Evolutionary conservation across 92 coral and sea anemone species (phyloP).

Genomic region (Epizoanthus fatuus): DNA sequence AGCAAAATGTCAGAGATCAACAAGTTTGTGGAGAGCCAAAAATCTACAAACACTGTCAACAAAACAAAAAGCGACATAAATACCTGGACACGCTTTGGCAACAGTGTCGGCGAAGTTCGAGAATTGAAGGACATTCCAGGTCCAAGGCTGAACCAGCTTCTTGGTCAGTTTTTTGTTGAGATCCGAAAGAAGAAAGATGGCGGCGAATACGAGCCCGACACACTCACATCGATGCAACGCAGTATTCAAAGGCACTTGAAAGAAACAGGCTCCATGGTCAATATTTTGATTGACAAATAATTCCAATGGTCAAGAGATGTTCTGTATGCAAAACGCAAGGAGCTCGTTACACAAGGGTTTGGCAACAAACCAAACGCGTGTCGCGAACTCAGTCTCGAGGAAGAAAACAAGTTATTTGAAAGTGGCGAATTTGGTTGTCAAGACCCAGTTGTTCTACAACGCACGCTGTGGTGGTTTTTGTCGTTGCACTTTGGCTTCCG

Average conservation of each 20-base stretch:
- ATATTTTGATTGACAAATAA: conserved; percentile 16
- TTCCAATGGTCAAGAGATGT: conserved; percentile 41
- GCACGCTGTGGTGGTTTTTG: neutral
- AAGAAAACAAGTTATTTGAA: conserved; percentile 7
- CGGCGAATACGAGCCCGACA: conserved; percentile 39
- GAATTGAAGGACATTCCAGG: conserved; percentile 1
- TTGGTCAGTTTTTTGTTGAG: conserved; percentile 23
- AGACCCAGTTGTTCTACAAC: no score
- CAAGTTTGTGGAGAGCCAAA: conserved; percentile 38
- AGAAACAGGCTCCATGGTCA: conserved; percentile 27
- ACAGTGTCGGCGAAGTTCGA: conserved; percentile 5
- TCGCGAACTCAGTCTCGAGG: conserved; percentile 35
- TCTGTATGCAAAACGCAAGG: conserved; percentile 24
- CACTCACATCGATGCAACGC: conserved; percentile 25
- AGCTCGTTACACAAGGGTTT: conserved; percentile 30
- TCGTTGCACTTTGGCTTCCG: conserved; percentile 57
- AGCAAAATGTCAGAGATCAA: conserved; percentile 8
- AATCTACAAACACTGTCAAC: conserved; percentile 34
- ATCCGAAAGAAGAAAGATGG: conserved; percentile 19
- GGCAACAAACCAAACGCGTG: conserved; percentile 49
- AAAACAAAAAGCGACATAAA: conserved; percentile 32
- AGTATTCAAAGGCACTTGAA: conserved; percentile 20
- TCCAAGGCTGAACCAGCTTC: neutral
- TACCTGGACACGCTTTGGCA: conserved; percentile 16
- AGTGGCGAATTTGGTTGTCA: no score